Conservation (phyloP, 2,113 vertebrate genomes). For the Hippopotamus amphibius region DNA sequence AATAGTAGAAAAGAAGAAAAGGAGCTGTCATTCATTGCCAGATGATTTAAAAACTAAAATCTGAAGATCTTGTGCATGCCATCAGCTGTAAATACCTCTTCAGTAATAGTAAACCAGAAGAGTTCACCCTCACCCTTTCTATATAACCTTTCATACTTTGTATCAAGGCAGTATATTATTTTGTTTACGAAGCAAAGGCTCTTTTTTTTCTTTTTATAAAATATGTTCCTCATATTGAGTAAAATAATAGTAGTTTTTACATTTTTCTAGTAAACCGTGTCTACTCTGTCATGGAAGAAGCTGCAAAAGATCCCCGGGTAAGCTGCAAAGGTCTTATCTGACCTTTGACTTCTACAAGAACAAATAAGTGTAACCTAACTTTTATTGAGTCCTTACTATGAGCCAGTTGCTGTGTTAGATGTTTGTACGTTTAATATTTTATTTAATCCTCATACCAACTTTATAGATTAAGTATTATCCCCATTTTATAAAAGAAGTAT, state of each 20-base stretch:
- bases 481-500: background rate
- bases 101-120: background rate
- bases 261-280: background rate
- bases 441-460: background rate
- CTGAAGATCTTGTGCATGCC: background rate
- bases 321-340: background rate
- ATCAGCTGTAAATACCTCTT: background rate
- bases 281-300: background rate
- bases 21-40: background rate
- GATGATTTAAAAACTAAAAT: background rate
- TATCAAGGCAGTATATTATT: background rate
- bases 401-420: background rate
- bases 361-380: background rate
- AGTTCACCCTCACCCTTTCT: background rate
- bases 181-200: background rate
- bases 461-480: background rate
- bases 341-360: background rate
- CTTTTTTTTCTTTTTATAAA: background rate
- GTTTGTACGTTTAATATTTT: background rate
- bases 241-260: background rate
- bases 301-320: background rate
- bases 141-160: background rate
- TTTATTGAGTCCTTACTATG: background rate
- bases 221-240: background rate
- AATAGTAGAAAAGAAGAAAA: background rate